These are phyloP conservation scores for Hoplodrina blanda DNA, from an alignment of 2,888 invertebrate species.

Conservation along the genomic window DNA sequence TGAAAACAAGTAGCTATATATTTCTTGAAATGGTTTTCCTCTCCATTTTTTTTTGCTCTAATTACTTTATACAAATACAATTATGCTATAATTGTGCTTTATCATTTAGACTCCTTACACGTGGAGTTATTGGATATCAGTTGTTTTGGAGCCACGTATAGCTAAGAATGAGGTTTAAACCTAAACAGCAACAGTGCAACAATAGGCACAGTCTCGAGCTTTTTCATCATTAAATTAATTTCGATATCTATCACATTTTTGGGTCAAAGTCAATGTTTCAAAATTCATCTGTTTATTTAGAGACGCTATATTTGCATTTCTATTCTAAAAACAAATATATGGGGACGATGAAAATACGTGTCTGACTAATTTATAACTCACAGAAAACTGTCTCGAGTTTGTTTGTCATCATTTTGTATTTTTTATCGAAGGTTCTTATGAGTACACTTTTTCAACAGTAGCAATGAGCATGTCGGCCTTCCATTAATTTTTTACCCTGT, in stretches of 20 bases:
- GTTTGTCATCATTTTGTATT: slow-evolving; percentile 72
- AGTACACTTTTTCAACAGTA: slow-evolving; percentile 34
- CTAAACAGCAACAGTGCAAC: neutral
- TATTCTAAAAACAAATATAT: slow-evolving; percentile 30
- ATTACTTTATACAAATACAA: too few species aligned
- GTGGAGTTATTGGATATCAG: slow-evolving; percentile 6
- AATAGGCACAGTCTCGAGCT: neutral
- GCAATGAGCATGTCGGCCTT: slow-evolving; percentile 21
- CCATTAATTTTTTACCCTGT: slow-evolving; percentile 67
- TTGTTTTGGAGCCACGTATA: neutral
- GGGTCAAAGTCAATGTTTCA: slow-evolving; percentile 30
- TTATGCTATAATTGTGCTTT: neutral
- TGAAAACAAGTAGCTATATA: neutral
- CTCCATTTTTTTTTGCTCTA: neutral
- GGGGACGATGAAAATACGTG: slow-evolving; percentile 13
- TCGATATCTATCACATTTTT: slow-evolving; percentile 1
- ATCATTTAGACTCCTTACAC: neutral
- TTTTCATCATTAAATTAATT: neutral
- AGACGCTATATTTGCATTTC: slow-evolving; percentile 13
- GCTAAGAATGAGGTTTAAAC: neutral
- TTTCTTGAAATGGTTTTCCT: neutral
- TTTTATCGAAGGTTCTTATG: slow-evolving; percentile 49
- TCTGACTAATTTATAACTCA: slow-evolving; percentile 46
- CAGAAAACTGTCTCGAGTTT: slow-evolving; percentile 60
- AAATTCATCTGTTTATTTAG: slow-evolving; percentile 32